A percentile compares a stretch with the other conserved stretches of the same genome.
phyloP scores from a whole-genome alignment of 1,140 invertebrate species.

The Drosophila sproati region DNA sequence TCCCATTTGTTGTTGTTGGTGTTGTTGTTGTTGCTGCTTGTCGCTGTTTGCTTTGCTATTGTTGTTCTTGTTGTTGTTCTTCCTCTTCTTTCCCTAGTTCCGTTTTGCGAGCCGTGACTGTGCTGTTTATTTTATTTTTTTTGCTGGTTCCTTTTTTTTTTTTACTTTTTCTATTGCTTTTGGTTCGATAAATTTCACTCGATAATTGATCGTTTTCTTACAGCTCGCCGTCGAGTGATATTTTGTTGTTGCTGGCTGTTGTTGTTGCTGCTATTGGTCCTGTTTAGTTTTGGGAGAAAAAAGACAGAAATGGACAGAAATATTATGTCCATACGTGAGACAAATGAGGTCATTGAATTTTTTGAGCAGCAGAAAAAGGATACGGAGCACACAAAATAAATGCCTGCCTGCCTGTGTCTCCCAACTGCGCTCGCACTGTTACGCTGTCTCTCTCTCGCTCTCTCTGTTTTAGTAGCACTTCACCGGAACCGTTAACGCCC shows the following conservation, averaged over 20 bases:
- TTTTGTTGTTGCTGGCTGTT: conserved; percentile 23
- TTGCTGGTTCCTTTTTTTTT: conserved; percentile 10
- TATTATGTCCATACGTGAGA: conserved; percentile 64
- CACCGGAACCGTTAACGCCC: conserved; percentile 60
- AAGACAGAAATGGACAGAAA: conserved; percentile 43
- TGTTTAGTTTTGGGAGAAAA: conserved; percentile 35
- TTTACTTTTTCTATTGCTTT: conserved; percentile 30
- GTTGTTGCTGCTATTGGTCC: conserved; percentile 46
- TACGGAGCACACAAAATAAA: conserved; percentile 32
- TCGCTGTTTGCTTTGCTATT: conserved; percentile 39
- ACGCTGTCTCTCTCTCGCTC: conserved; percentile 36
- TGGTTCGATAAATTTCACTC: conserved; percentile 37
- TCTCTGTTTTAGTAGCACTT: conserved; percentile 32
- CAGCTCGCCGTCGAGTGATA: conserved; percentile 47
- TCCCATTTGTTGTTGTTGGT: conserved; percentile 77
- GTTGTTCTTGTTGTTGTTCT: conserved; percentile 35
- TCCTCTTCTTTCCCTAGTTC: conserved; percentile 27
- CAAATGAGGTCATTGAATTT: conserved; percentile 83
- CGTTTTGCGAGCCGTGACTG: conserved; percentile 22
- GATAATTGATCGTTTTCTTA: conserved; percentile 49
- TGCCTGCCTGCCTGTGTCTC: conserved; percentile 37
- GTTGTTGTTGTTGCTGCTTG: conserved; percentile 40
- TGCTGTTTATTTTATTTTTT: conserved; percentile 8
- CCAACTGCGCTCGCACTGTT: conserved; percentile 35
- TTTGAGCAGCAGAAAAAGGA: conserved; percentile 55